Percentiles rank a stretch among this genome's conserved stretches.
Evolutionary conservation across 2,797 vertebrate species (phyloP).

Genomic region (Carcharodon carcharias): DNA sequence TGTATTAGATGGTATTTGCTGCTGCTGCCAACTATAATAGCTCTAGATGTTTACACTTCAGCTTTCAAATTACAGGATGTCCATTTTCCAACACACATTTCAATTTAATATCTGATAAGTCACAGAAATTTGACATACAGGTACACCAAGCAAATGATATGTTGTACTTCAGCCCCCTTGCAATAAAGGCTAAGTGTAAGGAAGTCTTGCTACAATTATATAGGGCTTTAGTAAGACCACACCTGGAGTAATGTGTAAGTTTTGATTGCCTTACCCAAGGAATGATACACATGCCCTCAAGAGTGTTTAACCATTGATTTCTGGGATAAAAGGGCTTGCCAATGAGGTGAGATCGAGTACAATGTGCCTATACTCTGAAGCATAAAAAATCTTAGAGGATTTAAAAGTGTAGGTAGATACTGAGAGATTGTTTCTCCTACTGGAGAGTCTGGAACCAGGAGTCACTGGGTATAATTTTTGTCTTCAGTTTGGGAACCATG

Average conservation of each 20-base stretch:
- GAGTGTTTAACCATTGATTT: not conserved
- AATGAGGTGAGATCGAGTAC: not conserved
- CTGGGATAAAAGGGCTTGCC: not conserved
- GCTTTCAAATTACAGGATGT: not conserved
- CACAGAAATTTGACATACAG: no score
- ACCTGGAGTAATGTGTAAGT: not conserved
- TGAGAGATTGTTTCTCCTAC: no score
- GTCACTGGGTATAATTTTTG: no score
- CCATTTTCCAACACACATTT: not conserved
- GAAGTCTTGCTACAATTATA: not conserved
- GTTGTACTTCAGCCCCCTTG: no score
- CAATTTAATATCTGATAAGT: not conserved
- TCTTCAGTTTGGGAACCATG: no score
- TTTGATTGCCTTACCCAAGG: not conserved
- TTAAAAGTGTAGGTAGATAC: no score
- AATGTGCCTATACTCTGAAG: not conserved
- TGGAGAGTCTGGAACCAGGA: no score
- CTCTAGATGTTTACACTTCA: not conserved
- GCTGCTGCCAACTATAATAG: not conserved
- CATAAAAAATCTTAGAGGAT: no score
- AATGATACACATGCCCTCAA: not conserved
- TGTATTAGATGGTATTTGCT: not conserved
- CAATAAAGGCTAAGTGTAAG: no score
- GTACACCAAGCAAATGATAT: no score
- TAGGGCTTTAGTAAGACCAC: not conserved